Evolutionary conservation across 2,113 vertebrate genomes (phyloP).

Genomic region (Lipophrys pholis): DNA sequence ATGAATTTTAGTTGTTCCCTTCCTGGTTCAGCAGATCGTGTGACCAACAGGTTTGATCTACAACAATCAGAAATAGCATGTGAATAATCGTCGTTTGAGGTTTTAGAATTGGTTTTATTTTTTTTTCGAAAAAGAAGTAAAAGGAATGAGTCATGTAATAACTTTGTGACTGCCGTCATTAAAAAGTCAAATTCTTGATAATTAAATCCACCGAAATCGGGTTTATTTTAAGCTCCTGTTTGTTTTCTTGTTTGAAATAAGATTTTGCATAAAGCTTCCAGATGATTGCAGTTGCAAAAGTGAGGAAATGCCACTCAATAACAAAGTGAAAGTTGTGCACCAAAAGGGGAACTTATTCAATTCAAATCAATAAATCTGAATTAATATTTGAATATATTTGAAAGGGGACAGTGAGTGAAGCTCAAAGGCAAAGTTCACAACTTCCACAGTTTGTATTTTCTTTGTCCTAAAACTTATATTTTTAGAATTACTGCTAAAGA

Average conservation of each 20-base stretch:
- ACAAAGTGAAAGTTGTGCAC: background rate
- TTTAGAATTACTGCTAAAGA: too few species aligned
- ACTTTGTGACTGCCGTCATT: too few species aligned
- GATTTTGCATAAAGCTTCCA: background rate
- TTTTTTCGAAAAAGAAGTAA: background rate
- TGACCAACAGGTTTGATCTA: too few species aligned
- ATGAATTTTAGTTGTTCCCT: too few species aligned
- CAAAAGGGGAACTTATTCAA: background rate
- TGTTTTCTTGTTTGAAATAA: background rate
- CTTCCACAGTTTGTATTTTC: too few species aligned
- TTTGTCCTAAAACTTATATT: too few species aligned
- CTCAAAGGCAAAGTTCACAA: too few species aligned
- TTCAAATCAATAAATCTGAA: background rate
- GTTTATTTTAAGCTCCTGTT: background rate
- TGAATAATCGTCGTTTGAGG: background rate
- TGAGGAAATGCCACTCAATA: background rate
- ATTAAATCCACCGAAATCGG: background rate
- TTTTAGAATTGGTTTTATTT: background rate
- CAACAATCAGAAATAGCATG: background rate
- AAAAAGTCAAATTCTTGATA: background rate
- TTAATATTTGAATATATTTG: too few species aligned
- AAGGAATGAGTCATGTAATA: background rate
- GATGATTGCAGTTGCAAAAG: background rate
- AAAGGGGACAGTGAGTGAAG: too few species aligned
- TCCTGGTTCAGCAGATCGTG: too few species aligned